Evolutionary conservation across 2,113 vertebrate species (phyloP).

Genomic region (Delphinus delphis): DNA sequence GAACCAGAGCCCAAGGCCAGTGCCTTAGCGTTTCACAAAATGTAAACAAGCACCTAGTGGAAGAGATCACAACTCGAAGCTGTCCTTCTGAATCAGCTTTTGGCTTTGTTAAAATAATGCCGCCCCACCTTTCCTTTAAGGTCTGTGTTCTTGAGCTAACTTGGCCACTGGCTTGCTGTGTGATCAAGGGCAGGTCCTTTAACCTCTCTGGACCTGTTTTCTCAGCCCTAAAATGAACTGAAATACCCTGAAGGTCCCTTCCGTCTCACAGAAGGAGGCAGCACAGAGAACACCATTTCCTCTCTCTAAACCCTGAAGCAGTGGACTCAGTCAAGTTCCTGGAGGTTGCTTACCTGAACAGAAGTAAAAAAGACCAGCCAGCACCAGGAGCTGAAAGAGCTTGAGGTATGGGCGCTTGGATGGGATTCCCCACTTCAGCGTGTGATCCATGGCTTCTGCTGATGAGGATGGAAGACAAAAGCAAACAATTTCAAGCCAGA

Average conservation of each 20-base stretch:
- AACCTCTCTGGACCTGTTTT: background rate
- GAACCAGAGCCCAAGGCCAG: background rate
- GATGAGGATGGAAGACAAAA: background rate
- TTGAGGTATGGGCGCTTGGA: background rate
- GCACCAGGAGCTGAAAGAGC: background rate
- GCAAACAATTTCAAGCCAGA: background rate
- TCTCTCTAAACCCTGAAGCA: background rate
- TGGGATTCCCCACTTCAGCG: background rate
- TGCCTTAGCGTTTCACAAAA: background rate
- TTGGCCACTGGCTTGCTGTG: background rate
- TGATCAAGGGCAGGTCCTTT: background rate
- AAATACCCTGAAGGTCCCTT: background rate
- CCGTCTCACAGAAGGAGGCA: background rate
- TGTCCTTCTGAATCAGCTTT: background rate
- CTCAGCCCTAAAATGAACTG: background rate
- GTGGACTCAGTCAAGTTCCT: background rate
- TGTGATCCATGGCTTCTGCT: background rate
- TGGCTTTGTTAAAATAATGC: background rate
- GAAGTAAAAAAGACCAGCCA: background rate
- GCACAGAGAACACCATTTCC: background rate
- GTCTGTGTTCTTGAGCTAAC: background rate
- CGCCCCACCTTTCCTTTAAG: background rate
- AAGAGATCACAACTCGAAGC: background rate
- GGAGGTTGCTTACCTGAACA: constrained; percentile 63
- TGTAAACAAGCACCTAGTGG: background rate